These are phyloP conservation scores for Acanthurus leucopareius DNA, from an alignment of 2,797 vertebrate genomes.

Conservation along the genomic window DNA sequence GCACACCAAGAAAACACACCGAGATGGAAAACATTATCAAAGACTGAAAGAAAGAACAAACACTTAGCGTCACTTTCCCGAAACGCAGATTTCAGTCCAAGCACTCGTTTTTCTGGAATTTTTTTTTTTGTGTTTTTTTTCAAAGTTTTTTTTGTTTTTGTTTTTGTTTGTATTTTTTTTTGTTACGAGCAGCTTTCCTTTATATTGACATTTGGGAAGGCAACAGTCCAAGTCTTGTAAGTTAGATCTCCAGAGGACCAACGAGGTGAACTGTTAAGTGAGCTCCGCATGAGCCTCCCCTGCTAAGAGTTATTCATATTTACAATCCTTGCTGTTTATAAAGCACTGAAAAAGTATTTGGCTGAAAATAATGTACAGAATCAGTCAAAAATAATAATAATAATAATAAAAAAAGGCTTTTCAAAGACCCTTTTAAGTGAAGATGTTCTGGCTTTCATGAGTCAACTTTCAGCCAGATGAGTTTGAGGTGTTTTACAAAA, in stretches of 20 bases:
- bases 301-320: slow-evolving; percentile 73
- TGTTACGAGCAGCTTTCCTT: slow-evolving; percentile 43
- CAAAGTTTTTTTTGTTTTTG: too few relatives aligned
- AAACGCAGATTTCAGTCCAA: slow-evolving; percentile 36
- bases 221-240: slow-evolving; percentile 60
- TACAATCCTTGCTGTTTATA: slow-evolving; percentile 88
- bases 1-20: slow-evolving; percentile 74
- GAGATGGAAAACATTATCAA: slow-evolving; percentile 73
- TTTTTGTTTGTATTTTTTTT: neutral
- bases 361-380: slow-evolving; percentile 79
- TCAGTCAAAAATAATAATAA: slow-evolving; percentile 50
- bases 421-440: slow-evolving; percentile 53
- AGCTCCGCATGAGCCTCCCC: slow-evolving; percentile 60
- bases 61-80: slow-evolving; percentile 48
- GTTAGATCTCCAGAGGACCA: slow-evolving; percentile 60
- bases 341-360: slow-evolving; percentile 89
- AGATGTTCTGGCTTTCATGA: slow-evolving; percentile 42
- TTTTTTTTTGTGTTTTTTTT: neutral
- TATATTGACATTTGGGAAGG: slow-evolving; percentile 56
- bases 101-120: slow-evolving; percentile 8
- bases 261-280: slow-evolving; percentile 47
- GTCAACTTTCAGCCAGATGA: slow-evolving; percentile 48
- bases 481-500: slow-evolving; percentile 26
- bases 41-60: slow-evolving; percentile 67
- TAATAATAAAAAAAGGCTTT: slow-evolving; percentile 48